These are phyloP conservation scores for Hofmannophila pseudospretella DNA, from an alignment of 2,888 invertebrate genomes.

Conservation along the genomic window DNA sequence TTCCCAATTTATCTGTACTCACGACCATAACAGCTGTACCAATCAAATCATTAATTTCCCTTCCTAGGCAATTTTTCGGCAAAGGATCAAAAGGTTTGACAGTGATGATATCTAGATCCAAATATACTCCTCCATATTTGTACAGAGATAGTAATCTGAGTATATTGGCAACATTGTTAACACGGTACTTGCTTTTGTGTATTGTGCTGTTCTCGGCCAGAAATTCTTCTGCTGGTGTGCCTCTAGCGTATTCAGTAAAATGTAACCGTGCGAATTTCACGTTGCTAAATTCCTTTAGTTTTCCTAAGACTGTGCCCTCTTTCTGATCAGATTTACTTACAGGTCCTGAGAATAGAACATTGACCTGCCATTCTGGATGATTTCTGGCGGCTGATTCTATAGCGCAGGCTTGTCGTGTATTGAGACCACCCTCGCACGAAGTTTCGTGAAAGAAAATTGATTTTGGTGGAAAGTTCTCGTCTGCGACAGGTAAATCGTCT, in stretches of 20 bases:
- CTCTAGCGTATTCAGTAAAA: slow-evolving; percentile 66
- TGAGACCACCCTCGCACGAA: slow-evolving; percentile 67
- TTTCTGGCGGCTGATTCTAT: slow-evolving; percentile 79
- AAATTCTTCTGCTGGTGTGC: slow-evolving; percentile 77
- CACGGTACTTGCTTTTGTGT: slow-evolving; percentile 70
- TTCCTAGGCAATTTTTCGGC: slow-evolving; percentile 38
- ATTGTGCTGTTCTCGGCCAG: slow-evolving; percentile 59
- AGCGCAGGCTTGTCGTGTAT: slow-evolving; percentile 78
- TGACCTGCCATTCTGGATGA: slow-evolving; percentile 73
- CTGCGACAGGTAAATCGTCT: neutral
- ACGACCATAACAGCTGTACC: slow-evolving; percentile 84
- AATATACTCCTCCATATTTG: slow-evolving; percentile 5
- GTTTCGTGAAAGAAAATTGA: slow-evolving; percentile 81
- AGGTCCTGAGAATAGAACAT: slow-evolving; percentile 31
- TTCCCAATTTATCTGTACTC: slow-evolving; percentile 33
- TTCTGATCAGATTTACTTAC: neutral
- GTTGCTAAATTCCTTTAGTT: slow-evolving; percentile 61
- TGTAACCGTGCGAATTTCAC: slow-evolving; percentile 69
- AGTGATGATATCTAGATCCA: slow-evolving; percentile 3
- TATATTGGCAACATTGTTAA: slow-evolving; percentile 23
- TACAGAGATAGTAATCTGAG: slow-evolving; percentile 1
- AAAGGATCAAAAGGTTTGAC: slow-evolving; percentile 3
- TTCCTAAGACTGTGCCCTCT: neutral
- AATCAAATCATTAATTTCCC: slow-evolving; percentile 76
- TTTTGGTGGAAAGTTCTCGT: slow-evolving; percentile 29